Evolutionary conservation across 2,113 vertebrate genomes (phyloP).

Genomic region (Callipepla squamata): DNA sequence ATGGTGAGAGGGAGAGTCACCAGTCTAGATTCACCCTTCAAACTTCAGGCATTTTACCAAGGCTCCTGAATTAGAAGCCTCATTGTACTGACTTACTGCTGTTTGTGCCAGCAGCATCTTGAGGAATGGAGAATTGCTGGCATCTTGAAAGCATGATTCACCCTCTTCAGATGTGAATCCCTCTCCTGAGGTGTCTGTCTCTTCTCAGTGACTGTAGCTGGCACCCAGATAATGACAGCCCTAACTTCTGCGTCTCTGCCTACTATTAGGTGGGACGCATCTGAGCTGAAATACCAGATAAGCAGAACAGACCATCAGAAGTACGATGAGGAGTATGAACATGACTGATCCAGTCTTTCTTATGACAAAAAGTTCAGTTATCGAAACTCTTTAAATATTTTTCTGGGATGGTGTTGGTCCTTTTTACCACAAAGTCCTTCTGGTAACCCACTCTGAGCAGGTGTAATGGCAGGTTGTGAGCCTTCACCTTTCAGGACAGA

Average conservation of each 20-base stretch:
- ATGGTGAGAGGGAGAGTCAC: conserved; percentile 32
- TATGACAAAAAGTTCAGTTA: background rate
- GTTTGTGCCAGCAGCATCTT: conserved; percentile 71
- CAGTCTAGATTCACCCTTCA: conserved; percentile 38
- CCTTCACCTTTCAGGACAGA: background rate
- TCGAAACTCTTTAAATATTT: background rate
- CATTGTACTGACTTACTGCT: conserved; percentile 69
- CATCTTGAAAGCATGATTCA: conserved; percentile 72
- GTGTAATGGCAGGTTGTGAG: background rate
- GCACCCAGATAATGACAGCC: conserved; percentile 17
- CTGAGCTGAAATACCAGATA: conserved; percentile 9
- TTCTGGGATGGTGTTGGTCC: background rate
- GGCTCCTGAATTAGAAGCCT: conserved; percentile 66
- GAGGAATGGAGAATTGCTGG: conserved; percentile 62
- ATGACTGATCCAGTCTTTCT: background rate
- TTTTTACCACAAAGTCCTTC: background rate
- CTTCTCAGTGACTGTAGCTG: conserved; percentile 39
- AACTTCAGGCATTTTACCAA: conserved; percentile 50
- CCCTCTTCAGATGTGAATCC: conserved; percentile 66
- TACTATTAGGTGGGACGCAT: conserved; percentile 30
- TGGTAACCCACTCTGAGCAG: background rate
- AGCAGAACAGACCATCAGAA: conserved; percentile 25
- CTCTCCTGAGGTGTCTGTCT: conserved; percentile 63
- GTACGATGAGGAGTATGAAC: background rate
- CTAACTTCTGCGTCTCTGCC: background rate